Percentiles rank a stretch among this genome's conserved stretches.
Evolutionary conservation across 2,113 vertebrate species (phyloP).

Genomic region (Aplodontia rufa): DNA sequence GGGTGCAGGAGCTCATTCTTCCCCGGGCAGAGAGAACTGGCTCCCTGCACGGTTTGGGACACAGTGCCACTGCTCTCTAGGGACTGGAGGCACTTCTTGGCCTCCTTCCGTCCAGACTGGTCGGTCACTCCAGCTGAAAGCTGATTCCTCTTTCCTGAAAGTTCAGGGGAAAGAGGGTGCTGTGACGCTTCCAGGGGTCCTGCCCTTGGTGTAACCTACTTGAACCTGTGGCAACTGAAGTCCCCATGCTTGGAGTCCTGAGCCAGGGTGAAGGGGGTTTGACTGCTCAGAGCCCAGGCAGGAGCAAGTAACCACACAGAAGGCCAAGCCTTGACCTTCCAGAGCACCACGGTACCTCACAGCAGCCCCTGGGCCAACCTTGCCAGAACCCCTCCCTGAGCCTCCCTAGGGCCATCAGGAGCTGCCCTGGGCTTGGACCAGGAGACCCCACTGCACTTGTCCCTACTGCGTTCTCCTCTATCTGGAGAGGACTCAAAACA

Average conservation of each 20-base stretch:
- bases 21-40: background rate
- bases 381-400: background rate
- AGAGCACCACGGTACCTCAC: background rate
- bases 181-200: background rate
- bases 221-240: background rate
- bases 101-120: background rate
- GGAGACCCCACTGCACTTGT: background rate
- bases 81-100: background rate
- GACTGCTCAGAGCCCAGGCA: background rate
- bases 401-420: background rate
- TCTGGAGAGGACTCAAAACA: background rate
- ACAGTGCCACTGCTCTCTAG: background rate
- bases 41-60: background rate
- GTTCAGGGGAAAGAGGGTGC: rapidly evolving
- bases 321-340: background rate
- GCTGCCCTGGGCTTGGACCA: background rate
- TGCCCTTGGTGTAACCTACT: background rate
- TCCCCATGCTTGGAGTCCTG: background rate
- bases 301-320: background rate
- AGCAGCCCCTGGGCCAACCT: background rate
- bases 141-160: background rate
- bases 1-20: background rate
- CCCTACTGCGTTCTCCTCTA: background rate
- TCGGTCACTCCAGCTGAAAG: background rate
- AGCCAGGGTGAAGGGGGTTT: background rate